Percentiles rank a stretch among this genome's conserved stretches.
Conservation (phyloP, 2,797 vertebrate species). For the Sebastes dallii region DNA sequence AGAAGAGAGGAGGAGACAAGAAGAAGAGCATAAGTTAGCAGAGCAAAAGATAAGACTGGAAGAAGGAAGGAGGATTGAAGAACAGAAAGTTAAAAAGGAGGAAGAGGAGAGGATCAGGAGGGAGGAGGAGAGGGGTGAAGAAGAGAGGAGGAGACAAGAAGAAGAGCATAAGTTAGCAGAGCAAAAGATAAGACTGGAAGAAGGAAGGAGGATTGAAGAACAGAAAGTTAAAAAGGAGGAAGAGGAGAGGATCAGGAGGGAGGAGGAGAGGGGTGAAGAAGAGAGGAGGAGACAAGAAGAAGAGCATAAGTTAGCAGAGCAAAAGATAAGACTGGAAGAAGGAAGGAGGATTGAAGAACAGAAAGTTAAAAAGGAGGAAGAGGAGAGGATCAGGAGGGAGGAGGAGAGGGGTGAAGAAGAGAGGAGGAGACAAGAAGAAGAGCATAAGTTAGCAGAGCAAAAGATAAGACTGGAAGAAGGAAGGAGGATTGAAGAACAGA, state of each 20-base stretch:
- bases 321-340: not conserved
- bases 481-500: not conserved
- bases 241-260: not conserved
- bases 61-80: not conserved
- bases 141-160: conserved; percentile 6
- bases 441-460: not conserved
- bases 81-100: not conserved
- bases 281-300: not conserved
- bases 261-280: not conserved
- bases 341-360: not conserved
- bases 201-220: not conserved
- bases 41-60: not conserved
- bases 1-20: conserved; percentile 5
- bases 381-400: not conserved
- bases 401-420: not conserved
- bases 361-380: not conserved
- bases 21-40: not conserved
- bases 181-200: not conserved
- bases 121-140: not conserved
- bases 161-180: not conserved
- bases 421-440: not conserved
- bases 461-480: not conserved
- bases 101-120: conserved; percentile 1
- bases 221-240: not conserved
- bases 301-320: not conserved